Evolutionary conservation across 2,113 vertebrate species (phyloP), one percentile per base, ranked within the genome.

Genomic region (Sylvietta virens): DNA sequence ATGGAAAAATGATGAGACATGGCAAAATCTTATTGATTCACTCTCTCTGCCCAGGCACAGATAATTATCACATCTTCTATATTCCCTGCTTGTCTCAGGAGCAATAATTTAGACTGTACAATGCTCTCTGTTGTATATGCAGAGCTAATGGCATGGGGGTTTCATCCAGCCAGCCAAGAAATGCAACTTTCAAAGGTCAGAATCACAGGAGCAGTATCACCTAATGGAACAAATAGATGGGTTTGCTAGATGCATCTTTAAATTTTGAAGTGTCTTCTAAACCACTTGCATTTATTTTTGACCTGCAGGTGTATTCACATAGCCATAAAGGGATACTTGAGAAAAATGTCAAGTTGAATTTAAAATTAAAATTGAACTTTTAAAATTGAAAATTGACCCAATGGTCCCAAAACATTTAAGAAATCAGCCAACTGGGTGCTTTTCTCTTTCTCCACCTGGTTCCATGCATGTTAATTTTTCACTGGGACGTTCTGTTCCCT

Each of bases 331-430:
- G 14, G 39, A 57, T 16, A 54, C 42, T 78, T 74, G 56, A 92
- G 22, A 27, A 64, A 86, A 81, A 27, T 2, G 2, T 65, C n/a
- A 37, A 69, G 31, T 17, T 91, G 20, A 9, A 44, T 60, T 78
- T 57, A 78, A 94, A 81, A n/a, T n/a, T n/a, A n/a, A n/a, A n/a
- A n/a, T n/a, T n/a, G n/a, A 12, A 71, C 23, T 67, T 77, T 54
- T 58, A 65, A 83, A 88, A 90, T 12, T 88, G 24, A 84, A 87
- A 81, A 84, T 45, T 35, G 26, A 31, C n/a, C 11, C 47, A 90
- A 56, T 58, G 17, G 9, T 33, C 51, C 42, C 64, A 80, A 80
- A 73, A 4, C 19, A 31, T 39, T 87, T 71, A 35, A 74, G 37
- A 90, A 90, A 76, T 64, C n/a, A 50, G 10, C 48, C 65, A 91